A percentile compares a stretch with the other conserved stretches of the same genome.
Conservation (phyloP, 2,888 invertebrate genomes). For the Crocallis elinguaria region DNA sequence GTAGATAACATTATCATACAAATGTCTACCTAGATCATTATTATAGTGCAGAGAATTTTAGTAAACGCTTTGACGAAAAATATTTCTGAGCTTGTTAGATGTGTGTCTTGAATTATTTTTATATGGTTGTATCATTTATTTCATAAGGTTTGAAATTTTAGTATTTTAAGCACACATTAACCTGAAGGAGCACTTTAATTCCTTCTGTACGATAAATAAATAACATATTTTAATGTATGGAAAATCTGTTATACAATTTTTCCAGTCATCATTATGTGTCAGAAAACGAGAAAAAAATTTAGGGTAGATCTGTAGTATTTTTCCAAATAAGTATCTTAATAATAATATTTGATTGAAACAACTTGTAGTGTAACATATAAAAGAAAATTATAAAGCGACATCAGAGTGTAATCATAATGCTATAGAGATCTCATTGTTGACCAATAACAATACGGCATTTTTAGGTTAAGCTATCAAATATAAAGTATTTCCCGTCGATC, state of each 20-base stretch:
- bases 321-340: constrained; percentile 64
- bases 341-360: constrained; percentile 65
- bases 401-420: constrained; percentile 75
- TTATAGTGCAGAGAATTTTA: constrained; percentile 58
- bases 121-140: constrained; percentile 65
- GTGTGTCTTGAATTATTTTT: constrained; percentile 66
- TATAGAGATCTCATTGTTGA: constrained; percentile 84
- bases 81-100: constrained; percentile 59
- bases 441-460: constrained; percentile 85
- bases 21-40: constrained; percentile 48
- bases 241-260: constrained; percentile 51
- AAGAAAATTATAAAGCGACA: constrained; percentile 68
- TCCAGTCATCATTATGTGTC: constrained; percentile 55
- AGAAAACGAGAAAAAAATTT: constrained; percentile 62
- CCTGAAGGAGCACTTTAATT: constrained; percentile 34
- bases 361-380: constrained; percentile 63
- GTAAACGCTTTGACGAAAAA: constrained; percentile 62
- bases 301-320: constrained; percentile 69
- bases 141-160: constrained; percentile 62
- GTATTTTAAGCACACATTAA: constrained; percentile 57
- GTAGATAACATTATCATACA: constrained; percentile 57
- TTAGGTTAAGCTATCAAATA: constrained; percentile 76
- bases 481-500: constrained; percentile 57
- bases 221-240: constrained; percentile 48
- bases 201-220: constrained; percentile 25